Percentiles rank a stretch among this genome's conserved stretches.
These are phyloP conservation scores for Microcebus ravelobensis DNA, from an alignment of 2,113 vertebrate genomes.

Conservation along the genomic window DNA sequence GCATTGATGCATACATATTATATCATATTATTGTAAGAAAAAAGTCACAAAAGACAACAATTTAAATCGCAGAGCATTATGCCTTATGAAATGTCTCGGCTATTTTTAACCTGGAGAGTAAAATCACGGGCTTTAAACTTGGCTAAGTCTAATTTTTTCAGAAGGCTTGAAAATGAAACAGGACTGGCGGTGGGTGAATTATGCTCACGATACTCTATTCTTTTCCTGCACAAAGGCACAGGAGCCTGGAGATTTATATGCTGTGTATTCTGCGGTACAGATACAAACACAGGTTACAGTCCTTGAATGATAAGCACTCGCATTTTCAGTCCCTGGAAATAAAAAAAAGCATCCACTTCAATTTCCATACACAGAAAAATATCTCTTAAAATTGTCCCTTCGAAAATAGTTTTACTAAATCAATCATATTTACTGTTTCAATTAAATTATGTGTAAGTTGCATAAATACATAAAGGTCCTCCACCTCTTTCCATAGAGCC, in stretches of 20 bases:
- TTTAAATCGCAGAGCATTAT: background rate
- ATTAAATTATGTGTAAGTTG: background rate
- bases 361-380: background rate
- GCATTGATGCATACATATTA: background rate
- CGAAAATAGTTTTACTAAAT: background rate
- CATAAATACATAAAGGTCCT: background rate
- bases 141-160: constrained; percentile 43
- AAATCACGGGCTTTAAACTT: background rate
- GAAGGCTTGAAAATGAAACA: constrained; percentile 31
- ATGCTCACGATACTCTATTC: background rate
- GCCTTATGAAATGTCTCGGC: background rate
- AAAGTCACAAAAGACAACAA: background rate
- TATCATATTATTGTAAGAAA: background rate
- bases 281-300: constrained; percentile 3
- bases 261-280: background rate
- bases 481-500: constrained; percentile 33
- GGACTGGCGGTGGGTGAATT: background rate
- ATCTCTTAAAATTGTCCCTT: constrained; percentile 20
- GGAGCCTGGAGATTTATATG: constrained; percentile 7
- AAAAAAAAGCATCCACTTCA: background rate
- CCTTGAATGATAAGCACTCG: background rate
- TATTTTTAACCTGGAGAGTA: constrained; percentile 15
- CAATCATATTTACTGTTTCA: background rate
- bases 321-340: background rate
- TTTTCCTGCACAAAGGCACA: background rate